A percentile compares a stretch with the other conserved stretches of the same genome.
These are phyloP conservation scores for Cotesia glomerata DNA, from an alignment of 1,140 invertebrate genomes.

Conservation along the genomic window DNA sequence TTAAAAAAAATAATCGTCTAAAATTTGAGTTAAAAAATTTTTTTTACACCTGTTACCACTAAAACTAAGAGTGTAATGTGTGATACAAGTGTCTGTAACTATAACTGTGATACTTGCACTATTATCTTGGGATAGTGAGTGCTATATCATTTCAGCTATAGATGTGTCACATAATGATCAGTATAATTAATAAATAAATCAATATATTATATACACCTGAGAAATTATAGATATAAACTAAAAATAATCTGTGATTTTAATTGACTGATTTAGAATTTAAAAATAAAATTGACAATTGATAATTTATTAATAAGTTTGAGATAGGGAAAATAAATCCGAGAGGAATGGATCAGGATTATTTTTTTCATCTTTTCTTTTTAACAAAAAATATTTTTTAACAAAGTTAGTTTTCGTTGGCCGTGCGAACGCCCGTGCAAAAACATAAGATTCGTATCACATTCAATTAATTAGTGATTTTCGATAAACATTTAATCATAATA, in stretches of 20 bases:
- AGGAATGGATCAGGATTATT: neutral
- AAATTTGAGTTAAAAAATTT: too few relatives aligned
- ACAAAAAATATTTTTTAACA: neutral
- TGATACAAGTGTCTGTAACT: neutral
- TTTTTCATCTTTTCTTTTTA: slow-evolving; percentile 29
- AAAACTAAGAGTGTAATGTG: neutral
- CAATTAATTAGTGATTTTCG: too few relatives aligned
- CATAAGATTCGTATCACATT: slow-evolving; percentile 38
- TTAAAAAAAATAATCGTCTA: too few relatives aligned
- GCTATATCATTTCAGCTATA: slow-evolving; percentile 11
- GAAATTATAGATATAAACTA: too few relatives aligned
- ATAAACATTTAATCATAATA: neutral
- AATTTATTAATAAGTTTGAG: too few relatives aligned
- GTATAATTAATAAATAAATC: neutral
- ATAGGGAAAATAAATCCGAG: neutral
- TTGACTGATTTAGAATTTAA: too few relatives aligned
- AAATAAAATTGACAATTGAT: too few relatives aligned
- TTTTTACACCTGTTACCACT: neutral
- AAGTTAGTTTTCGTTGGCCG: slow-evolving; percentile 32
- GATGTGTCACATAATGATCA: neutral
- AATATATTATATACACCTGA: neutral
- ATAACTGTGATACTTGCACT: slow-evolving; percentile 13
- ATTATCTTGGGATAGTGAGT: slow-evolving; percentile 16
- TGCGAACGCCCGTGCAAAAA: slow-evolving; percentile 48
- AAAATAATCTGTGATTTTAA: too few relatives aligned